Conservation (phyloP, 2,797 vertebrate genomes). For the Bradypodion pumilum region DNA sequence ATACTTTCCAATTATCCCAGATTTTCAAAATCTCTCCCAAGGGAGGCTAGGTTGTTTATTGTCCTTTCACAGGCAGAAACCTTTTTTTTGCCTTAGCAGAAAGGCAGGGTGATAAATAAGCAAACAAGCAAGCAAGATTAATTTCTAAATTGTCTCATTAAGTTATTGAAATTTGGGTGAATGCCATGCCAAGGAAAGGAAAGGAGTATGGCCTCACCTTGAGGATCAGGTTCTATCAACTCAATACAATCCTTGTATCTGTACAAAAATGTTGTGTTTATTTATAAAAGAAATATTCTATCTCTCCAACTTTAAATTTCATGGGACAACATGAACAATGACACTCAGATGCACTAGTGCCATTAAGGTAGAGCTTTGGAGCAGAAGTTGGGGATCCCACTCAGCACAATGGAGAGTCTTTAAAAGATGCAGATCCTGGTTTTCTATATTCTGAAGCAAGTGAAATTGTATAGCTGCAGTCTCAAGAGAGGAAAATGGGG, state of each 20-base stretch:
- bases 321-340: neutral
- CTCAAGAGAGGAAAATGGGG: neutral
- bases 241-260: too few species aligned
- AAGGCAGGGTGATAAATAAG: too few species aligned
- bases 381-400: neutral
- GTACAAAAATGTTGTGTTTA: neutral
- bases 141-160: neutral
- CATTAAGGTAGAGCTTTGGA: neutral
- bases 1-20: neutral
- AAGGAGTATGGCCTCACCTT: neutral
- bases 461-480: neutral
- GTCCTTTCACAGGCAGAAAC: too few species aligned
- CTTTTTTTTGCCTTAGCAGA: too few species aligned
- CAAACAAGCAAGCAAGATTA: too few species aligned
- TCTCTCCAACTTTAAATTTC: neutral
- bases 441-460: neutral
- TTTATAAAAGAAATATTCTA: neutral
- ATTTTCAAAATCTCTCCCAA: neutral
- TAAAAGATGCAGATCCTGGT: too few species aligned
- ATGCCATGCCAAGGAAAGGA: neutral
- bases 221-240: neutral
- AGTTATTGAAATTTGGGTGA: neutral
- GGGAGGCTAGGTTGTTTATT: too few species aligned
- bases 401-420: neutral
- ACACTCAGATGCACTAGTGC: neutral